Evolutionary conservation across 2,888 invertebrate genomes (phyloP).

Genomic region (Athripsodes cinereus): DNA sequence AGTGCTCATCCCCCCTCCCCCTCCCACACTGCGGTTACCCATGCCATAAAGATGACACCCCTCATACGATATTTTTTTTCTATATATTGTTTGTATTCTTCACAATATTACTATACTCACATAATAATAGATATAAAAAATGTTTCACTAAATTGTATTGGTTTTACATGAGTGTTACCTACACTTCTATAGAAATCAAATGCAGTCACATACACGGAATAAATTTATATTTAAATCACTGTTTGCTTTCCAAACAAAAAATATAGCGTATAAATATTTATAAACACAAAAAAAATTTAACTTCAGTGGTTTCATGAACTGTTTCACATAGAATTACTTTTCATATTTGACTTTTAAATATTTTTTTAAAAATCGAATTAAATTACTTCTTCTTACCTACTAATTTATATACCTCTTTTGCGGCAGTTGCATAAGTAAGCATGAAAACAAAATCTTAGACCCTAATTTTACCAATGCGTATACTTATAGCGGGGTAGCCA

Average conservation of each 20-base stretch:
- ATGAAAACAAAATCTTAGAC: too few species aligned
- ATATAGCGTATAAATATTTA: background rate
- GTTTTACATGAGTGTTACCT: background rate
- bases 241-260: background rate
- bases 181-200: background rate
- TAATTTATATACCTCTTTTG: too few species aligned
- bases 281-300: too few species aligned
- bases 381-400: too few species aligned
- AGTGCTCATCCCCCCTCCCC: constrained; percentile 8
- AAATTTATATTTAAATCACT: background rate
- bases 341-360: too few species aligned
- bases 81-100: background rate
- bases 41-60: constrained; percentile 13
- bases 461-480: too few species aligned
- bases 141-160: background rate
- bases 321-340: too few species aligned
- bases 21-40: constrained; percentile 16
- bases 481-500: too few species aligned
- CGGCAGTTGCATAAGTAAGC: too few species aligned
- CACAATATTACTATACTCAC: background rate
- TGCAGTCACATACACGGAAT: background rate
- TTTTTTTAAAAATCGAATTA: too few species aligned
- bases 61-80: constrained; percentile 1
- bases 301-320: too few species aligned
- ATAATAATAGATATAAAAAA: background rate